These are phyloP conservation scores for Antrozous pallidus DNA, from an alignment of 2,797 vertebrate genomes.

Conservation along the genomic window DNA sequence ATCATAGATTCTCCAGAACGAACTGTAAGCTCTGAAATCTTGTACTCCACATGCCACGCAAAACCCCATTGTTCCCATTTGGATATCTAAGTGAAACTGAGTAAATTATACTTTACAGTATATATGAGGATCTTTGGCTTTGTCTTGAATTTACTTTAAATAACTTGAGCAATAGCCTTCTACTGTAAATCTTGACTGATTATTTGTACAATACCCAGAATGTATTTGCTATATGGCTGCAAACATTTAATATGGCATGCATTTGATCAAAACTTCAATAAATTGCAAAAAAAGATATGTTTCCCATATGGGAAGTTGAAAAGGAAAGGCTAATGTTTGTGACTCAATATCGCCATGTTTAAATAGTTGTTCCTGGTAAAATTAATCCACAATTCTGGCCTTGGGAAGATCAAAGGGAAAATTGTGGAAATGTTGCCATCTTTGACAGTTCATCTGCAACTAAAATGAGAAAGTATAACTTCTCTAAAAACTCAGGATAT, in stretches of 20 bases:
- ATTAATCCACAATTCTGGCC: conserved; percentile 23
- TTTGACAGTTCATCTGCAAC: not conserved
- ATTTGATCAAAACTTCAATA: conserved; percentile 39
- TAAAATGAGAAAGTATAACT: not conserved
- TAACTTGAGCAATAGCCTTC: conserved; percentile 5
- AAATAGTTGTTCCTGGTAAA: conserved; percentile 22
- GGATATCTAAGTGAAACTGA: conserved; percentile 6
- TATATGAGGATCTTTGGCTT: not conserved
- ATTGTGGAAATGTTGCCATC: not conserved
- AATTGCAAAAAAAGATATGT: conserved; percentile 46
- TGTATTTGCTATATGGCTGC: not conserved
- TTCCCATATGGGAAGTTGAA: conserved; percentile 46
- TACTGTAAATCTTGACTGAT: not conserved
- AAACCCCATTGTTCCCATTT: not conserved
- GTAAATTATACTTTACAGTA: not conserved
- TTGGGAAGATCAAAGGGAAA: conserved; percentile 21
- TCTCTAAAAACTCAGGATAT: not conserved
- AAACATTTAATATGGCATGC: conserved; percentile 34
- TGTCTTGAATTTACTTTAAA: not conserved
- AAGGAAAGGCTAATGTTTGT: conserved; percentile 38
- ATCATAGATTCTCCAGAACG: not conserved
- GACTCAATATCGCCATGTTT: not conserved
- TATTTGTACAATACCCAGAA: not conserved
- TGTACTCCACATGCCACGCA: not conserved
- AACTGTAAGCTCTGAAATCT: not conserved